Conservation (phyloP, 2,888 invertebrate genomes). For the Brenthis daphne region DNA sequence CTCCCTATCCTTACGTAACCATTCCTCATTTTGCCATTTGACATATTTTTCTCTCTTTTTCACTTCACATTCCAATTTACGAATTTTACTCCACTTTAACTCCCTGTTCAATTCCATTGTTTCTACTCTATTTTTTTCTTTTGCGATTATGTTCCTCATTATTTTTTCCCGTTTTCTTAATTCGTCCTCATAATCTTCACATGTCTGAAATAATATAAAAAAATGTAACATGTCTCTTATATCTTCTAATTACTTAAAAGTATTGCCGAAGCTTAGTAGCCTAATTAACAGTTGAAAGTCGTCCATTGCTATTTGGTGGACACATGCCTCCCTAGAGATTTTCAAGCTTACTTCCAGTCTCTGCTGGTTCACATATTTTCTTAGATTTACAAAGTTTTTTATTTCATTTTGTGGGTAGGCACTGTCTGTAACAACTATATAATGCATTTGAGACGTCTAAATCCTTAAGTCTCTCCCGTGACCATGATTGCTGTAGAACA, state of each 20-base stretch:
- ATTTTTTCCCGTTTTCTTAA: conserved; percentile 1
- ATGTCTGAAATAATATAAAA: conserved; percentile 52
- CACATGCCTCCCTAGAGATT: too few relatives aligned
- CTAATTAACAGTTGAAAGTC: neutral
- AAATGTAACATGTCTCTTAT: neutral
- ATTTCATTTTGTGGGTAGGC: too few relatives aligned
- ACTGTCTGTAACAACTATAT: too few relatives aligned
- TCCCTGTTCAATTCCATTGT: neutral
- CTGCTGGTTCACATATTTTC: too few relatives aligned
- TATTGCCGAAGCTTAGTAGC: neutral
- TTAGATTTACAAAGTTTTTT: too few relatives aligned
- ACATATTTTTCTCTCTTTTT: neutral
- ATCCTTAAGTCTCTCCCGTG: too few relatives aligned
- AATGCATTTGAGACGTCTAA: too few relatives aligned
- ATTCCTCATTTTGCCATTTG: neutral
- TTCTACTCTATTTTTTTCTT: neutral
- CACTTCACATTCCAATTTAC: neutral
- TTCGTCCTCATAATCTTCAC: conserved; percentile 50
- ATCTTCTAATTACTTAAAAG: neutral
- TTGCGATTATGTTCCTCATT: neutral
- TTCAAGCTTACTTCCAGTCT: too few relatives aligned
- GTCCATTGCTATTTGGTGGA: too few relatives aligned
- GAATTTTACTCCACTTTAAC: conserved; percentile 5
- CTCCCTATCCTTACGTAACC: too few relatives aligned
- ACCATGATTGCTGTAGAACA: too few relatives aligned